phyloP scores from a whole-genome alignment of 2,888 invertebrate genomes.

The Luperina testacea region DNA sequence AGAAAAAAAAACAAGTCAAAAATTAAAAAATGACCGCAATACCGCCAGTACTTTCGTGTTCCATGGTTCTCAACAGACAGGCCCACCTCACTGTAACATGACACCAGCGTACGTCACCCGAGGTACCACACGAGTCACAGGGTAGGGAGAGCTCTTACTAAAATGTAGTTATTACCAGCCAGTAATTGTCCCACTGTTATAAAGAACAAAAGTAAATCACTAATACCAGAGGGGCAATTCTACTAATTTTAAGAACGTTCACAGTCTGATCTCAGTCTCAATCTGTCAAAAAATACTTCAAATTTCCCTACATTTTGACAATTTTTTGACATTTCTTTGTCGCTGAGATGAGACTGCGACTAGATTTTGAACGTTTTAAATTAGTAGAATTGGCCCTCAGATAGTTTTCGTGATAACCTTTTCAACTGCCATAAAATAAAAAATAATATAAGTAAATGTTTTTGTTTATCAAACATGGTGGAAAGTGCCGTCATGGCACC shows the following conservation, averaged over 20 bases:
- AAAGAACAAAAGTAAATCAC: conserved; percentile 1
- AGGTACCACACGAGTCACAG: conserved; percentile 10
- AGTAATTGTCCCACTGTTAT: background rate
- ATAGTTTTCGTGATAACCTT: background rate
- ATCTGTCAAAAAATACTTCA: too few species aligned
- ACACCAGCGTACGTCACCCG: conserved; percentile 46
- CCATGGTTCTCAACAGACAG: conserved; percentile 26
- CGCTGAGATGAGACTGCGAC: too few species aligned
- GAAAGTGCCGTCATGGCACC: too few species aligned
- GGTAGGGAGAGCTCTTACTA: conserved; percentile 4
- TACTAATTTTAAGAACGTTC: too few species aligned
- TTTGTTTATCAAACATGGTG: too few species aligned
- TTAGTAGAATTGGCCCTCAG: too few species aligned
- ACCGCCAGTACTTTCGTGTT: conserved; percentile 30
- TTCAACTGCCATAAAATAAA: background rate
- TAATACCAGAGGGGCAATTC: too few species aligned
- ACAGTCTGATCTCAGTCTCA: too few species aligned
- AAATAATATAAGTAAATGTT: too few species aligned
- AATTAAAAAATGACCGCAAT: background rate
- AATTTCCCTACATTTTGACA: too few species aligned
- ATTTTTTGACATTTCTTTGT: too few species aligned
- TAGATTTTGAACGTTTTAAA: too few species aligned
- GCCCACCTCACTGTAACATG: conserved; percentile 57
- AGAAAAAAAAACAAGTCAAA: background rate
- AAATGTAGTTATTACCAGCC: conserved; percentile 31